phyloP scores from a whole-genome alignment of 2,797 vertebrate genomes.

The Neosalanx taihuensis region DNA sequence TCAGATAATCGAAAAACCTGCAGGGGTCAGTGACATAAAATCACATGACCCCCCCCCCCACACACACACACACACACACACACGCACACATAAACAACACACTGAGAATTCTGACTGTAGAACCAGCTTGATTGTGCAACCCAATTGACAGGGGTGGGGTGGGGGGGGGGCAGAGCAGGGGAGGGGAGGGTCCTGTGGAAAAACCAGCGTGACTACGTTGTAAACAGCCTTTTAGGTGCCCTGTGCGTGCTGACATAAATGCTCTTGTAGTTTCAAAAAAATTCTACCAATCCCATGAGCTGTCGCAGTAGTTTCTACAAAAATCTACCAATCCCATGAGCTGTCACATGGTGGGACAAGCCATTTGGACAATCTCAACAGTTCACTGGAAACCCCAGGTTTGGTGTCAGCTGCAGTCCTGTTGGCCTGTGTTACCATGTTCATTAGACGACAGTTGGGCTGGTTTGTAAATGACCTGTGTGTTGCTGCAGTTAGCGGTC shows the following conservation, averaged over 20 bases:
- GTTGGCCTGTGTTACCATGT: conserved; percentile 26
- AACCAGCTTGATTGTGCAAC: not conserved
- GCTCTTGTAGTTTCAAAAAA: conserved; percentile 21
- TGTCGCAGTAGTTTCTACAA: conserved; percentile 17
- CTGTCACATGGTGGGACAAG: conserved; percentile 19
- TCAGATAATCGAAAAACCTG: conserved; percentile 21
- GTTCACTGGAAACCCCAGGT: conserved; percentile 16
- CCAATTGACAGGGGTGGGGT: not conserved
- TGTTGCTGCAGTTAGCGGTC: not conserved
- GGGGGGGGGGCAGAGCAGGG: too few species aligned
- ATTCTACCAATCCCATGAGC: conserved; percentile 31
- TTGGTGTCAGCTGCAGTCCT: too few species aligned
- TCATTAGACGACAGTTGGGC: conserved; percentile 17
- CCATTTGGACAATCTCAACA: conserved; percentile 59
- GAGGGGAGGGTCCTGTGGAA: not conserved
- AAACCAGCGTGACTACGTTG: not conserved
- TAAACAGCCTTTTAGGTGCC: conserved; percentile 36
- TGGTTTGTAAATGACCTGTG: conserved; percentile 29
- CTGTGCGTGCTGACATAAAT: conserved; percentile 33
- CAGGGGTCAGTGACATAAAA: conserved; percentile 32
- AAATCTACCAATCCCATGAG: conserved; percentile 27
- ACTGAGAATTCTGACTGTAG: conserved; percentile 2
- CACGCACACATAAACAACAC: not conserved
- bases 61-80: too few species aligned
- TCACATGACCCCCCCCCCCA: conserved; percentile 26